Evolutionary conservation across 1,140 invertebrate species (phyloP), one percentile per base, ranked within the genome.

Genomic region (Calephelis nemesis): DNA sequence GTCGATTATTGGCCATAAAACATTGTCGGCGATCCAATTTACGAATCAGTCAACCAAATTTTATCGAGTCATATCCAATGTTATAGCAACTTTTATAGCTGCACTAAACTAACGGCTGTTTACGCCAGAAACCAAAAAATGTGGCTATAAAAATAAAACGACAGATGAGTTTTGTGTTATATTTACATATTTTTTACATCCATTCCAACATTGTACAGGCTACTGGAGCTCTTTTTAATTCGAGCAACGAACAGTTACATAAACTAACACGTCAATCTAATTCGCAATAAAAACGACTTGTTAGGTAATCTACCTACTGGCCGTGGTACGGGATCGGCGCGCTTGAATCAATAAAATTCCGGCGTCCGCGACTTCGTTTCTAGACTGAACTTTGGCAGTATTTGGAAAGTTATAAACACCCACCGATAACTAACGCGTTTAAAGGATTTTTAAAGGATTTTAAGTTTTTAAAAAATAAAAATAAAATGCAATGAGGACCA

Each of bases 211-310:
- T 89, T 85, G 85, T 91, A 91, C 89, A 88, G 81, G 79, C 88
- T 91, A 91, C 87, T 79, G 82, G 82, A 91, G 87, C 89, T 91
- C 88, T 85, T 90, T 90, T 91, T 90, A 84, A 89, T 90, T 90
- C 89, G 88, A 91, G 89, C 87, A 89, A 90, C 89, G 89, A 91
- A 91, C 88, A 90, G 81, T 90, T 90, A 91, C 87, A 89, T 91
- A 88, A 90, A 91, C 87, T 91, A 91, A 91, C 87, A 91, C 87
- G 83, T 91, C 88, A 90, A 90, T 91, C 87, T 90, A 89, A 85
- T 84, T 85, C 80, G 89, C 85, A 88, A 88, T 88, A 90, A 89
- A 88, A 88, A 87, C 82, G 83, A 87, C 81, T 79, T 83, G 82
- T 83, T 87, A 84, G 87, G 85, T 81, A 84, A 85, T 84, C 85